These are phyloP conservation scores for Bucorvus abyssinicus DNA, from an alignment of 2,797 vertebrate species.

Conservation along the genomic window DNA sequence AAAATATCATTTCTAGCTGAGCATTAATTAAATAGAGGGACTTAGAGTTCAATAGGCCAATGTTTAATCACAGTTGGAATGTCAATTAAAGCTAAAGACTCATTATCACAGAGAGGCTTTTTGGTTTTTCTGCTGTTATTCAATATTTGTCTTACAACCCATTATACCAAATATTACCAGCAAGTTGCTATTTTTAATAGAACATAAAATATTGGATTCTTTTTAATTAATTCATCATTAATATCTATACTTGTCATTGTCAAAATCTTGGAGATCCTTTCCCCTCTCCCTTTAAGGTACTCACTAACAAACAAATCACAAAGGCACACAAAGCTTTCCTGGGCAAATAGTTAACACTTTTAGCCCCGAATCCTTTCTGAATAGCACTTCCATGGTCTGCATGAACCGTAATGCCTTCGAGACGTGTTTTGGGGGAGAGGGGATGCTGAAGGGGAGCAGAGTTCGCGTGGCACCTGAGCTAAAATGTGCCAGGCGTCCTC, in stretches of 20 bases:
- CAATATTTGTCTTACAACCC: neutral
- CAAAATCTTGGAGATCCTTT: neutral
- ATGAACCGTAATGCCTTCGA: neutral
- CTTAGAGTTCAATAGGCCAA: slow-evolving; percentile 29
- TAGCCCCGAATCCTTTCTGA: neutral
- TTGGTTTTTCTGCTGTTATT: neutral
- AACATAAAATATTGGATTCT: neutral
- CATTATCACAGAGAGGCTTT: neutral
- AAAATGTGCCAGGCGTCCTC: neutral
- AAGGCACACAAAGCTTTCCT: neutral
- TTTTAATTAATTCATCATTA: neutral
- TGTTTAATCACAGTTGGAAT: slow-evolving; percentile 41
- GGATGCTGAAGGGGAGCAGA: neutral
- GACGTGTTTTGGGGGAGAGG: neutral
- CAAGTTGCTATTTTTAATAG: neutral
- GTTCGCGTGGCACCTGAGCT: neutral
- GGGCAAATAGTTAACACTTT: neutral
- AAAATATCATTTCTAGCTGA: slow-evolving; percentile 10
- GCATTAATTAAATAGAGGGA: slow-evolving; percentile 1
- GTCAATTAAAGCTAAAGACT: slow-evolving; percentile 22
- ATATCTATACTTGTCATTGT: neutral
- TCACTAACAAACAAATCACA: neutral
- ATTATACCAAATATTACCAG: neutral
- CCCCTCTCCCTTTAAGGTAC: neutral
- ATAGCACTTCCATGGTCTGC: neutral